These are phyloP conservation scores for Tinea pellionella DNA, from an alignment of 2,888 invertebrate genomes.

Conservation along the genomic window DNA sequence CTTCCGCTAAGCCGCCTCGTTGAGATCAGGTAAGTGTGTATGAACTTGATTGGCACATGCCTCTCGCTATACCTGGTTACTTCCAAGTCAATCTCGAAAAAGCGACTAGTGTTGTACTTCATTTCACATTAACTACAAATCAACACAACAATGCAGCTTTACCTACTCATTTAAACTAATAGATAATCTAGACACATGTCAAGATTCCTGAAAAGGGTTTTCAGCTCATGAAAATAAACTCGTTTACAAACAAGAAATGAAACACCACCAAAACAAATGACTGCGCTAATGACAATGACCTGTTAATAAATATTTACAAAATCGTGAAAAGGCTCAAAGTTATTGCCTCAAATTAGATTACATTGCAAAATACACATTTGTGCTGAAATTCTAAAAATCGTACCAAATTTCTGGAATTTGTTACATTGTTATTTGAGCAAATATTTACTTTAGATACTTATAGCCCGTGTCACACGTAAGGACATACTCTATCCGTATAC, in stretches of 20 bases:
- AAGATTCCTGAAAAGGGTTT: constrained; percentile 4
- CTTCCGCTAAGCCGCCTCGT: no score
- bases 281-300: constrained; percentile 6
- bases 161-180: background rate
- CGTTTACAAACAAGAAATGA: constrained; percentile 2
- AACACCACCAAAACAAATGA: constrained; percentile 1
- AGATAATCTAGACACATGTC: constrained; percentile 10
- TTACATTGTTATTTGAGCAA: no score
- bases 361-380: background rate
- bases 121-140: no score
- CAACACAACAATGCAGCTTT: no score
- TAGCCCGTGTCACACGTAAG: no score
- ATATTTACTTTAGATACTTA: no score
- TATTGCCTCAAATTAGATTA: background rate
- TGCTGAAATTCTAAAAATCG: background rate
- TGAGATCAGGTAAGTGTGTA: no score
- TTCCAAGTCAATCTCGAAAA: no score
- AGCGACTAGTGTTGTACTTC: no score
- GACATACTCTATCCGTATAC: no score
- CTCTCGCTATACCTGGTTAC: no score
- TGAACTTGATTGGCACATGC: no score
- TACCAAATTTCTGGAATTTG: background rate
- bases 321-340: background rate
- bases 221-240: background rate
- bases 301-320: background rate